phyloP scores from a whole-genome alignment of 2,113 vertebrate species.

The Chloebia gouldiae region DNA sequence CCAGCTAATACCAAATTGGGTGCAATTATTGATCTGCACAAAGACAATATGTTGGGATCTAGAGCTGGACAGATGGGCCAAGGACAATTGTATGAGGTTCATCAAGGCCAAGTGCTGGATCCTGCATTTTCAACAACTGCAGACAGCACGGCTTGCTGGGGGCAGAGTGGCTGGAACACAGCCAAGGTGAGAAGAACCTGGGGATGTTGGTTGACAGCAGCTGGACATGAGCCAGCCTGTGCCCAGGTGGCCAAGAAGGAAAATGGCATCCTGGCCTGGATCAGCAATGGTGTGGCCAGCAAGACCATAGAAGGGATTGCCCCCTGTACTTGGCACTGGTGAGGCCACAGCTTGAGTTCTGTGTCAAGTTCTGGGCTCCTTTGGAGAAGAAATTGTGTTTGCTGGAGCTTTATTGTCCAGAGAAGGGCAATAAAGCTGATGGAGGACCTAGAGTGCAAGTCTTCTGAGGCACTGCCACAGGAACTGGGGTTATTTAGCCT shows the following conservation, averaged over 20 bases:
- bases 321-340: too few relatives aligned
- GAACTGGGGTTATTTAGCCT: background rate
- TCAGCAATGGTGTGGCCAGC: background rate
- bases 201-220: accelerated
- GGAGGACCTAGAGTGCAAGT: background rate
- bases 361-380: background rate
- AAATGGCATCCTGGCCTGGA: background rate
- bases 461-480: background rate
- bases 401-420: background rate
- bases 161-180: background rate
- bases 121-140: background rate
- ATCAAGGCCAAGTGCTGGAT: background rate
- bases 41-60: background rate
- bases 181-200: background rate
- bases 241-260: background rate
- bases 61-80: background rate
- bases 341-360: accelerated
- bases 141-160: background rate
- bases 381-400: background rate
- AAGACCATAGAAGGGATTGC: background rate
- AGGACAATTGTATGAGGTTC: background rate
- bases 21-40: background rate
- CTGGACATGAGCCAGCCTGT: background rate
- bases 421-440: background rate
- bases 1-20: background rate